These are phyloP conservation scores for Triops cancriformis DNA, from an alignment of 1,140 invertebrate species.

Conservation along the genomic window DNA sequence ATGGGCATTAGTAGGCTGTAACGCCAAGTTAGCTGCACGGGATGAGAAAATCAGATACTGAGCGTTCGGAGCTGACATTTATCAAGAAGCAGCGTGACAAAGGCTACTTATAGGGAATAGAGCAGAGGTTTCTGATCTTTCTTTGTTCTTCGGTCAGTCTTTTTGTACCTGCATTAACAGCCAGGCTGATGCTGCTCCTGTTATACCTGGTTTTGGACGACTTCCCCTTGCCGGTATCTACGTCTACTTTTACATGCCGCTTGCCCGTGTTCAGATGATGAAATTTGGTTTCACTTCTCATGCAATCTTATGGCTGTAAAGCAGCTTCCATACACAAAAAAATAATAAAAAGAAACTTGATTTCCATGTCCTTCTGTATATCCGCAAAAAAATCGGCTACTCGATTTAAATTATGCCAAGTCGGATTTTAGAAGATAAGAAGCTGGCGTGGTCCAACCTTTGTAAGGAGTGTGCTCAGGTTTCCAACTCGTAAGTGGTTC, in stretches of 20 bases:
- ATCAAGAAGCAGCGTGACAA: too few relatives aligned
- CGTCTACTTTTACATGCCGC: not conserved
- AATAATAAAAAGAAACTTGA: too few relatives aligned
- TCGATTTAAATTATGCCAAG: too few relatives aligned
- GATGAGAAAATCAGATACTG: too few relatives aligned
- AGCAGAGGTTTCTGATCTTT: not conserved
- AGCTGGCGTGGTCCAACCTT: not conserved
- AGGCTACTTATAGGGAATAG: not conserved
- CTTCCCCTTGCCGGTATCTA: not conserved
- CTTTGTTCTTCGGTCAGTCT: not conserved
- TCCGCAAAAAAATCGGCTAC: too few relatives aligned
- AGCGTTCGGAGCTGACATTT: too few relatives aligned
- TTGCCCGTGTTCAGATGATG: not conserved
- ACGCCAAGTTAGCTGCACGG: too few relatives aligned
- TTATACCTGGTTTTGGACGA: not conserved
- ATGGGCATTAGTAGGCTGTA: too few relatives aligned
- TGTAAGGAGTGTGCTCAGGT: not conserved
- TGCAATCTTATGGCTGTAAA: not conserved
- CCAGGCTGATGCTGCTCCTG: not conserved
- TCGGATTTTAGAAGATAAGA: too few relatives aligned
- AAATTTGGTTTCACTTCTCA: not conserved
- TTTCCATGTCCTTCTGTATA: too few relatives aligned
- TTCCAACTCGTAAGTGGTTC: not conserved
- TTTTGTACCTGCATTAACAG: not conserved
- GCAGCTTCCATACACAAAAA: not conserved